Base-by-base conservation (phyloP, 2,797 vertebrate species). In the Apogon hyalosoma region DNA sequence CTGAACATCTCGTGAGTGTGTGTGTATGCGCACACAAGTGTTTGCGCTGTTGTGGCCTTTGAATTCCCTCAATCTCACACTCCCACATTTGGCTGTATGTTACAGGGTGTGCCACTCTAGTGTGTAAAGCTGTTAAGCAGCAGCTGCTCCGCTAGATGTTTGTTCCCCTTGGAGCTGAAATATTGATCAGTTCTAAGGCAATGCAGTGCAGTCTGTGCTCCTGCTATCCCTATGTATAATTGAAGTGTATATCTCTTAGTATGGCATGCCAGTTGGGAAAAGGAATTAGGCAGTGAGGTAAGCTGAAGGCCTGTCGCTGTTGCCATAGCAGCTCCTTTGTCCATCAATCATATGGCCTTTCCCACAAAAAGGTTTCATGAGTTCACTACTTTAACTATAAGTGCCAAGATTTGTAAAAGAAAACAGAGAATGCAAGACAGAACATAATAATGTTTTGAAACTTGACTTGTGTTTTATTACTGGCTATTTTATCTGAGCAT, bases 131-230 rank as follows among this genome's bases (percentile, higher is more conserved):
- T 85, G 90, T 91, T 91, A 89, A 89, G 88, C 84, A 91, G 85
- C 89, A 89, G 86, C 89, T 93, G 93, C 84, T 93, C 80, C 48
- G 40, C 78, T 79, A 85, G 82, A 92, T 93, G 92, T 93, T 92
- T 88, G 79, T 86, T 92, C 90, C 88, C 90, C 48, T 75, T 49
- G 78, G 89, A 92, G 78, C 77, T 93, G 76, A 93, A 94, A 93
- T 94, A 94, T 95, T 93, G 93, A 94, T 94, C 85, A 90, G 87
- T 83, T 89, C 87, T 87, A 52, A 50, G 73, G 86, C 82, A 71
- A 83, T 71, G 80, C 85, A 67, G 79, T 59, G 12, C 51, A 63
- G 81, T 54, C 78, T 73, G 75, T 62, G 12, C 69, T 75, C 81
- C 84, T 81, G 76, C 75, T 67, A 45, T 80, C 74, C 79, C 85